Conservation (phyloP, 2,113 vertebrate species). For the Zosterops lateralis region DNA sequence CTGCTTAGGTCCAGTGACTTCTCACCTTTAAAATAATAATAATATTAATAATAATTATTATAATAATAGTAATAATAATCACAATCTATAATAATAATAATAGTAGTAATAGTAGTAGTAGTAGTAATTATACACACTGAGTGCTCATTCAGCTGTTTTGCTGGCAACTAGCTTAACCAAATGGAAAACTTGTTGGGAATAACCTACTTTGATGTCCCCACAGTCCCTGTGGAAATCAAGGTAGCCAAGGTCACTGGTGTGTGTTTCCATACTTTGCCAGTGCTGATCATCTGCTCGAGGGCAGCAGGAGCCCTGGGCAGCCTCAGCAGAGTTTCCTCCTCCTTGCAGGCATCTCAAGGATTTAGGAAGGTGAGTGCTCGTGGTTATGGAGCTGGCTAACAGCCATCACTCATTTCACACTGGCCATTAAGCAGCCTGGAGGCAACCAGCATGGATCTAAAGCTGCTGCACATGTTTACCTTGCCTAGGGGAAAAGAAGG, state of each 20-base stretch:
- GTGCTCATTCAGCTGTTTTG: background rate
- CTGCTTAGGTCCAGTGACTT: background rate
- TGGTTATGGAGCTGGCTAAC: background rate
- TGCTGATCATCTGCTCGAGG: accelerated
- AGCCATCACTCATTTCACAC: background rate
- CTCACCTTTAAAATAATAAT: background rate
- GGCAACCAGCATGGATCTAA: background rate
- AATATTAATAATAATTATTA: background rate
- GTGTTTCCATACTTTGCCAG: background rate
- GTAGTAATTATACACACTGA: background rate
- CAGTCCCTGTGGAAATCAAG: background rate
- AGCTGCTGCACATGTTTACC: background rate
- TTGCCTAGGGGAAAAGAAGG: background rate
- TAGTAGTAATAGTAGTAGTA: background rate
- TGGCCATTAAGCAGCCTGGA: slow-evolving; percentile 12
- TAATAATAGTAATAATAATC: too few species aligned
- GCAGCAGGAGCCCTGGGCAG: background rate
- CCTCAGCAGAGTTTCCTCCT: background rate
- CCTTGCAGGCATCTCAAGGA: slow-evolving; percentile 1
- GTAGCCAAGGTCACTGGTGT: background rate
- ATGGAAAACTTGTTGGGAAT: background rate
- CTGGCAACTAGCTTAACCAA: background rate
- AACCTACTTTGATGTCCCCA: background rate
- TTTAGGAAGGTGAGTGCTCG: slow-evolving; percentile 14
- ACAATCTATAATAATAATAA: too few species aligned